Evolutionary conservation across 1,140 invertebrate species (phyloP).

Genomic region (Drosophila neocordata): DNA sequence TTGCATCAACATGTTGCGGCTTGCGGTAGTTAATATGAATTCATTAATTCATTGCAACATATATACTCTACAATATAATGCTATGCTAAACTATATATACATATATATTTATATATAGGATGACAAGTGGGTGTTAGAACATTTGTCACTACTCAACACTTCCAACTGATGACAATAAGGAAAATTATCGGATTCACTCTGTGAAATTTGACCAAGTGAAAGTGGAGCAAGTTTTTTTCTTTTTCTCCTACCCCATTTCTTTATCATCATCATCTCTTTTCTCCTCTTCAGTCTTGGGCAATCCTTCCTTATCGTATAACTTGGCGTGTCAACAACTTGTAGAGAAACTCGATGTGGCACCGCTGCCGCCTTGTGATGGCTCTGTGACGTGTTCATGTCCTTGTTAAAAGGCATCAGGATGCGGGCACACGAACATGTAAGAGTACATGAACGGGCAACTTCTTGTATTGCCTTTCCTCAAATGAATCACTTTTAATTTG

Average conservation of each 20-base stretch:
- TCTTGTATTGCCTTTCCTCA: slow-evolving; percentile 14
- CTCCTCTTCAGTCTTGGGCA: slow-evolving; percentile 1
- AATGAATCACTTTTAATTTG: slow-evolving; percentile 61
- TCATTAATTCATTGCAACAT: not conserved
- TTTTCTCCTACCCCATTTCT: not conserved
- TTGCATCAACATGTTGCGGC: not conserved
- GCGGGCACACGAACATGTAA: slow-evolving; percentile 6
- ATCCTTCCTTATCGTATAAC: slow-evolving; percentile 5
- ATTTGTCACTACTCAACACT: slow-evolving; percentile 1
- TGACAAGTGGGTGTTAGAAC: not conserved
- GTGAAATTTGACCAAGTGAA: slow-evolving; percentile 6
- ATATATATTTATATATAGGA: no score
- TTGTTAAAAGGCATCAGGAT: slow-evolving; percentile 11
- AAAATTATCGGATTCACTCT: slow-evolving; percentile 1
- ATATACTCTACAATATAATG: not conserved
- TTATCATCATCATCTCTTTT: not conserved
- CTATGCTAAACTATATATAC: no score
- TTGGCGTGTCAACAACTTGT: slow-evolving; percentile 12
- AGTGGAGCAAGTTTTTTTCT: not conserved
- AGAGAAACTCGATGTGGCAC: slow-evolving; percentile 10
- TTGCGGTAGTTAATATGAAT: not conserved
- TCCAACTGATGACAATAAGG: not conserved
- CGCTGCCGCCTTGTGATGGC: slow-evolving; percentile 3
- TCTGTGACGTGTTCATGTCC: slow-evolving; percentile 10
- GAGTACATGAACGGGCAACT: slow-evolving; percentile 11